A percentile compares a stretch with the other conserved stretches of the same genome.
Conservation (phyloP, 2,113 vertebrate species). For the Ptilorrhoa leucosticta region DNA sequence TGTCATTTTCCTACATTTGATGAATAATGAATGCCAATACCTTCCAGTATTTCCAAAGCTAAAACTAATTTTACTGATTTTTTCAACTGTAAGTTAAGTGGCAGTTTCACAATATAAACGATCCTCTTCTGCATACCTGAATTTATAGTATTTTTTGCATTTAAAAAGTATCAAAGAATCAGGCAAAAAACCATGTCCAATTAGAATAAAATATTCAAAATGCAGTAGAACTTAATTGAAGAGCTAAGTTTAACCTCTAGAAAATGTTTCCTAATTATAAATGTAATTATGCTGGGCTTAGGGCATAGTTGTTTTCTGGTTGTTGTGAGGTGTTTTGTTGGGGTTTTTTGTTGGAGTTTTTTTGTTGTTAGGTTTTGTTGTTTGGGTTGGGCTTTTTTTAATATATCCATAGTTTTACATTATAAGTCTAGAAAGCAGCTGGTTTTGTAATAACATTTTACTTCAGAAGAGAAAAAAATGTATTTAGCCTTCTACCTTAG, state of each 20-base stretch:
- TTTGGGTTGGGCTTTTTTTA: not conserved
- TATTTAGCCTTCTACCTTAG: not conserved
- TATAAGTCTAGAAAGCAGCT: not conserved
- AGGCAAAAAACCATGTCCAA: rapidly evolving
- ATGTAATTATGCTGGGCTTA: not conserved
- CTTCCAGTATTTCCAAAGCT: not conserved
- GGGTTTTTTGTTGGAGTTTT: not conserved
- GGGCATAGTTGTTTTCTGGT: not conserved
- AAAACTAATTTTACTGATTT: not conserved
- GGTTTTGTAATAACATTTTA: not conserved
- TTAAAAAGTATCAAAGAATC: not conserved
- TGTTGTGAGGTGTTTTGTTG: not conserved
- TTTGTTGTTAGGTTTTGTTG: rapidly evolving
- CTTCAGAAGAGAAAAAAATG: not conserved
- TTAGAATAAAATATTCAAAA: not conserved
- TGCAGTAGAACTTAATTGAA: not conserved
- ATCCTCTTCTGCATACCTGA: not conserved
- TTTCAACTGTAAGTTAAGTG: not conserved
- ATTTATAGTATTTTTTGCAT: not conserved
- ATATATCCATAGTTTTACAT: not conserved
- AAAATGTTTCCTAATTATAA: not conserved
- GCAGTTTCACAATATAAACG: not conserved
- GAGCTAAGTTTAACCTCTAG: not conserved
- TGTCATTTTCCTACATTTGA: not conserved
- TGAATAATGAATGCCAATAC: not conserved